Percentiles rank a stretch among this genome's conserved stretches.
Conservation (phyloP, 2,888 invertebrate species). For the Mellilla xanthometata region DNA sequence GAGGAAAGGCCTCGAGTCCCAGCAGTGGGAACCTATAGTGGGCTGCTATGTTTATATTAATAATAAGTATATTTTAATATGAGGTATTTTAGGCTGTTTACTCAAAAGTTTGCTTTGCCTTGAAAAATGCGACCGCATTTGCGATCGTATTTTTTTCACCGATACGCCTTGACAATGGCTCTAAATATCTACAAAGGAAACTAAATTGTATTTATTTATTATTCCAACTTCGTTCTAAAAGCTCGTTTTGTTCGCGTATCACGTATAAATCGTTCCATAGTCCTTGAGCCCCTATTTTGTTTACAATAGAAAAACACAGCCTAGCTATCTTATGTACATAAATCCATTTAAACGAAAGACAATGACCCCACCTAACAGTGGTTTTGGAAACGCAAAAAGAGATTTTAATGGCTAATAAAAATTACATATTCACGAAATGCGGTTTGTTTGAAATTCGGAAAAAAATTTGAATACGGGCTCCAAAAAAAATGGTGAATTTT, state of each 20-base stretch:
- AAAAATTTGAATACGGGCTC: background rate
- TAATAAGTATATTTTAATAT: too few species aligned
- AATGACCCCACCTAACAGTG: slow-evolving; percentile 13
- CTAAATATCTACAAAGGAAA: background rate
- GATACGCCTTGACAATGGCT: slow-evolving; percentile 1
- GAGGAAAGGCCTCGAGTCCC: too few species aligned
- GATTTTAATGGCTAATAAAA: slow-evolving; percentile 4
- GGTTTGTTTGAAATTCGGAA: slow-evolving; percentile 9
- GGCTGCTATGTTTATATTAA: too few species aligned
- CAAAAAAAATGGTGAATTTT: background rate
- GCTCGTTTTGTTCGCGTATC: slow-evolving; percentile 18
- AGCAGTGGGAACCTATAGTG: too few species aligned
- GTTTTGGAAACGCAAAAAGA: slow-evolving; percentile 1
- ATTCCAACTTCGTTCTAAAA: slow-evolving; percentile 23
- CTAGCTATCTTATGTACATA: too few species aligned
- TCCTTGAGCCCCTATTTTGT: slow-evolving; percentile 5
- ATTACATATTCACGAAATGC: slow-evolving; percentile 2
- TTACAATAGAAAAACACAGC: slow-evolving; percentile 3
- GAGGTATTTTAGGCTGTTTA: too few species aligned
- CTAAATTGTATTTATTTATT: slow-evolving; percentile 13
- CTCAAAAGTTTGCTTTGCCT: too few species aligned
- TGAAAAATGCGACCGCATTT: too few species aligned
- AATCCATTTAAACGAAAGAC: too few species aligned
- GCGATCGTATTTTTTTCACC: background rate
- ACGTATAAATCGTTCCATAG: slow-evolving; percentile 7